Evolutionary conservation across 2,797 vertebrate genomes (phyloP), one percentile per base, ranked within the genome.

Genomic region (Cossypha niveicapilla): DNA sequence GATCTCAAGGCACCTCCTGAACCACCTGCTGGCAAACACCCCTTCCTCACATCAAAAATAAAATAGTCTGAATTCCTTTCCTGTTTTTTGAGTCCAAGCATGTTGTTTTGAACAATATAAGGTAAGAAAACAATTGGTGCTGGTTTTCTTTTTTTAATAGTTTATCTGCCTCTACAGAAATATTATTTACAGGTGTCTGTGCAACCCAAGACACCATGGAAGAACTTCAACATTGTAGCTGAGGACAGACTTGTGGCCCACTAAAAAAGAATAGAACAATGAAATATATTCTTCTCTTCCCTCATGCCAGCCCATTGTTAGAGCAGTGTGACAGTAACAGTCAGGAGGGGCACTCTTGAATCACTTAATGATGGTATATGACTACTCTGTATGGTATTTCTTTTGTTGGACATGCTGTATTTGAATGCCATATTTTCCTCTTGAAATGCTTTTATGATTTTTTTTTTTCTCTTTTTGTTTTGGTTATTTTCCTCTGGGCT

Each of bases 381-480:
- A 93, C 93, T 95, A 78, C 28, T 34, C 28, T 71, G 27, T 81
- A 92, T 94, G 94, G 83, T 81, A 96, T 95, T 96, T 95, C 94
- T 96, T 96, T 96, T 95, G 93, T 95, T 88, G 37, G 77, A 34
- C 50, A 45, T 84, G 44, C 28, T 91, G 39, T 57, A 56, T 89
- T 80, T 71, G 28, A 91, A 25, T 88, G 77, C 15, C 39, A 34
- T 74, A 53, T 85, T 95, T 94, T 86, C 48, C 56, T 82, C 53
- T 61, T 84, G 28, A 82, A 88, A 75, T 48, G 23, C 11, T 92
- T 93, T 76, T 41, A 73, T 63, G 51, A 10, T 24, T 44, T 44
- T 44, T 80, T 65, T 61, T 65, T 61, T 50, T 32, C 71, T 66
- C 18, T 50, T 82, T 88, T 76, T 75, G 21, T 50, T 90, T 86